Evolutionary conservation across 2,797 vertebrate species (phyloP).

Genomic region (Muscicapa comitata): DNA sequence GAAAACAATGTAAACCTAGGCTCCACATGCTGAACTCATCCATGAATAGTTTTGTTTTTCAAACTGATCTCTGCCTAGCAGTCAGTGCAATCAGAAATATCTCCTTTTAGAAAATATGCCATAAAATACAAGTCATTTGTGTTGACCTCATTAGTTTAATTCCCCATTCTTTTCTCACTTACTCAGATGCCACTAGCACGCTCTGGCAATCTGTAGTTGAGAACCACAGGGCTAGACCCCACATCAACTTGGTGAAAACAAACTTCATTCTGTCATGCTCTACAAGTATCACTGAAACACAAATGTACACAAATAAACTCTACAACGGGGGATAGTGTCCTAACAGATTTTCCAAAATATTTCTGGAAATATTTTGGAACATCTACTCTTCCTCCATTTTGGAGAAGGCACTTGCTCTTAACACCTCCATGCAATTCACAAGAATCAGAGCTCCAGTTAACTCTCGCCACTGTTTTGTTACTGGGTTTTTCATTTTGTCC

Average conservation of each 20-base stretch:
- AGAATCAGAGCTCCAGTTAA: constrained; percentile 90
- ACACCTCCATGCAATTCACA: constrained; percentile 88
- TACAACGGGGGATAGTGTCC: background rate
- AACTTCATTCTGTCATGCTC: background rate
- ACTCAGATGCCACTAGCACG: background rate
- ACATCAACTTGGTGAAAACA: background rate
- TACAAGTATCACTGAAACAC: background rate
- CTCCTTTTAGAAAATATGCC: background rate
- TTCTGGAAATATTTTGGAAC: background rate
- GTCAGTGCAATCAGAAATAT: background rate
- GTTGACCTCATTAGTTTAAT: background rate
- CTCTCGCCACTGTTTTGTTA: constrained; percentile 91
- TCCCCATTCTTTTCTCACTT: background rate
- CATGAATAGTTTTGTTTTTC: background rate
- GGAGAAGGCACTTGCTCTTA: constrained; percentile 80
- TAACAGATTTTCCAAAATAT: background rate
- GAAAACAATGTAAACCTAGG: background rate
- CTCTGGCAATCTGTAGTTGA: background rate
- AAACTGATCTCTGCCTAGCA: background rate
- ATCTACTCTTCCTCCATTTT: constrained; percentile 61
- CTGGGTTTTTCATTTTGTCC: constrained; percentile 95
- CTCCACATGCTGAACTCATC: background rate
- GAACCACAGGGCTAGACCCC: background rate
- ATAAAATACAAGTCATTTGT: background rate
- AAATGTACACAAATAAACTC: background rate